Conservation (phyloP, 2,888 invertebrate genomes). For the Trypoxylon attenuatum region DNA sequence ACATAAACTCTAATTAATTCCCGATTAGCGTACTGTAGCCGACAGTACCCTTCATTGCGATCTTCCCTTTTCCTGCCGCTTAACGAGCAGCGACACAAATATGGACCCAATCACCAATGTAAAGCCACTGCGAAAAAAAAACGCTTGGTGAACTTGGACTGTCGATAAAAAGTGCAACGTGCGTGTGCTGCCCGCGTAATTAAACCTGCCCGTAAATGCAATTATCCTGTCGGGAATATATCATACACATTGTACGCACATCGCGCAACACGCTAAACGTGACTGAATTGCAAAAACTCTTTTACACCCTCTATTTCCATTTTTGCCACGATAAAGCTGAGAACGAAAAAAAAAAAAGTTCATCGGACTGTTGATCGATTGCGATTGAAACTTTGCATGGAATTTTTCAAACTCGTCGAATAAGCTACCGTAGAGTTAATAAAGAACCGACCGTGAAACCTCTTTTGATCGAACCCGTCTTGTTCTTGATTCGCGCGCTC, state of each 20-base stretch:
- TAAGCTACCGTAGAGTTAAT: too few species aligned
- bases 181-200: neutral
- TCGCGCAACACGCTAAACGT: too few species aligned
- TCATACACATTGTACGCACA: too few species aligned
- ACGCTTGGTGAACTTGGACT: neutral
- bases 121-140: neutral
- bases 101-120: constrained; percentile 16
- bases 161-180: neutral
- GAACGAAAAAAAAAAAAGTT: neutral
- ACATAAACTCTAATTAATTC: constrained; percentile 73
- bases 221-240: too few species aligned
- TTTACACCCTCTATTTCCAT: too few species aligned
- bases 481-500: neutral
- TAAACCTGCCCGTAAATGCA: too few species aligned
- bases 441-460: too few species aligned
- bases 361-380: too few species aligned
- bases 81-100: constrained; percentile 39
- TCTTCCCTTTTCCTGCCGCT: constrained; percentile 1
- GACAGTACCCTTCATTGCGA: neutral
- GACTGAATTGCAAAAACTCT: too few species aligned
- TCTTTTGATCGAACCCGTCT: too few species aligned
- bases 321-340: neutral
- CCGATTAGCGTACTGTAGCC: constrained; percentile 63
- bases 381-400: too few species aligned
- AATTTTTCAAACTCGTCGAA: too few species aligned